Evolutionary conservation across 2,113 vertebrate genomes (phyloP), one percentile per base, ranked within the genome.

Genomic region (Rafetus swinhoei): DNA sequence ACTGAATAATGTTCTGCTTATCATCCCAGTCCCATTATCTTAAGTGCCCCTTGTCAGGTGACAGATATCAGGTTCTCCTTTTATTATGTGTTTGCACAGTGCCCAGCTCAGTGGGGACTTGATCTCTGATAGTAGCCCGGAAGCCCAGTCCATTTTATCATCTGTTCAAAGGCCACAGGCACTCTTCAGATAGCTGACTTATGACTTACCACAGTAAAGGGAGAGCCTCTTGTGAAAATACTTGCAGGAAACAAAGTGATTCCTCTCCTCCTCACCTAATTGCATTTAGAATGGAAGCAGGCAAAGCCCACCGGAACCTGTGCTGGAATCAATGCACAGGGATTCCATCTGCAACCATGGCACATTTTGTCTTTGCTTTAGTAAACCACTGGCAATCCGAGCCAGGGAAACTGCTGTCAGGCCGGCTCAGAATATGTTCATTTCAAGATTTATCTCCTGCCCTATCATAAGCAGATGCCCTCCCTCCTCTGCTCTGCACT

Each of bases 1-100:
- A 45, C 45, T 45, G 4, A 94, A 29, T 90, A 84, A 97, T 95
- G 32, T 62, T 24, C 57, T 59, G 32, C 86, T 87, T 95, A 93
- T 62, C 12, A 0, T 24, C 52, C 45, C 24, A 59, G 92, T 92
- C 81, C 84, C 82, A 88, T 93, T 93, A 90, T 2, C 0, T 88
- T 95, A 85, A 92, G 90, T 91, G 35, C 22, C 77, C 1, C 1
- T 79, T 91, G 7, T 65, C 88, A 45, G 45, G 45, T 45, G 45
- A 45, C 45, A 45, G 45, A 45, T 45, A 5, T 45, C 45, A 45
- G 45, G 45, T 45, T 55, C 54, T 76, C 6, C 2, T 35, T 74
- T 74, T 74, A 19, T 7, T 74, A 39, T 24, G 56, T 24, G 56
- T 60, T 60, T 14, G 11, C 59, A 60, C 25, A 60, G 25, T 32